Evolutionary conservation across 2,888 invertebrate genomes (phyloP), one percentile per base, ranked within the genome.

Genomic region (Chrysotoxum bicinctum): DNA sequence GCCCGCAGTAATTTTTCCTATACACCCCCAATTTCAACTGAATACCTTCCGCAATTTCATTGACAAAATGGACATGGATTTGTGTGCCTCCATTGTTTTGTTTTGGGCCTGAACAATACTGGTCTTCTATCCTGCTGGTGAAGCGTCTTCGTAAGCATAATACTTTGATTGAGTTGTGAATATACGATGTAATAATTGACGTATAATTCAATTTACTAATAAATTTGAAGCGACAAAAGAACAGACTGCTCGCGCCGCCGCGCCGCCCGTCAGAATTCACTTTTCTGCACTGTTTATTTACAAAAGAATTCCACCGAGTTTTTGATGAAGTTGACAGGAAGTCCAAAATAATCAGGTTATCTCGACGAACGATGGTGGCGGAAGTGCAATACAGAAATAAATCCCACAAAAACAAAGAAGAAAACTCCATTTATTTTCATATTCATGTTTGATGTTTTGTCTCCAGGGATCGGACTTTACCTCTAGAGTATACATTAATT

Each of bases 241-340:
- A 35, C 70, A 56, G 69, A 76, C 58, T 66, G 37, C 37, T 40
- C 7, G 7, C n/a, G n/a, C 40, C 52, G 66, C 58, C 58, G 30
- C 30, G n/a, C n/a, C n/a, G n/a, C n/a, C 26, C 10, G 66, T 82
- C 43, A 70, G 73, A 79, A 77, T 84, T 79, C 75, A 75, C 66
- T 79, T 84, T 84, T 79, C 79, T 79, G 69, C 74, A 69, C 35
- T 78, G 74, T 78, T 69, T 75, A 52, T 74, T 70, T 58, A 45
- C 69, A 79, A 74, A 79, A 58, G 74, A 84, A 70, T 84, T 74
- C 70, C 58, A n/a, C 37, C 26, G 78, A 83, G 73, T 74, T 74
- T 75, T 35, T 69, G 50, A 14, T 73, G 60, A 50, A 50, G 50
- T 62, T 72, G 60, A 26, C 40, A 50, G 78, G 52, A 70, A 64